Evolutionary conservation across 2,797 vertebrate genomes (phyloP).

Genomic region (Huso huso): DNA sequence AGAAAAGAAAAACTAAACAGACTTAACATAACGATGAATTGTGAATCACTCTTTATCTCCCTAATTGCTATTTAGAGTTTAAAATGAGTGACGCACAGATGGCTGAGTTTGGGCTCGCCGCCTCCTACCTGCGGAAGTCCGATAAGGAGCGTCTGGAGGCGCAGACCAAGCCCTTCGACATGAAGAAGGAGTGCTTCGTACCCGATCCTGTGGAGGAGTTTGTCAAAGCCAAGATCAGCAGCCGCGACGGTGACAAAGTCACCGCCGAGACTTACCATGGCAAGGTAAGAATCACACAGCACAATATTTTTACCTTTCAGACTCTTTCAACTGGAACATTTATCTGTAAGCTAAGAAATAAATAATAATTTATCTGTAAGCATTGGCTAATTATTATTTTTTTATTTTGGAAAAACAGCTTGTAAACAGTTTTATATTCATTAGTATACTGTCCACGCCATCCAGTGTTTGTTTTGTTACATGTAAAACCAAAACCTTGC

Average conservation of each 20-base stretch:
- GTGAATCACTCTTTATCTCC: not conserved
- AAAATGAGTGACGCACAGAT: slow-evolving; percentile 63
- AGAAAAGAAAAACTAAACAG: not conserved
- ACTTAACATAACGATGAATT: not conserved
- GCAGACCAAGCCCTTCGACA: slow-evolving; percentile 75
- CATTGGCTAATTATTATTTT: too few species aligned
- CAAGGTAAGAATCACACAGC: slow-evolving; percentile 52
- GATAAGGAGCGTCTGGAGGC: slow-evolving; percentile 75
- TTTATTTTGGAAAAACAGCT: too few species aligned
- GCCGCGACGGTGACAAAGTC: slow-evolving; percentile 71
- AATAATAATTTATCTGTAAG: too few species aligned
- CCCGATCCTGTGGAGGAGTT: slow-evolving; percentile 71
- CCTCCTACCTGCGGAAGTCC: slow-evolving; percentile 70
- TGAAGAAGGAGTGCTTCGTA: slow-evolving; percentile 81
- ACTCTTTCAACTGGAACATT: too few species aligned
- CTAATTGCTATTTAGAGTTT: slow-evolving; percentile 7
- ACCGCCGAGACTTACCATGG: slow-evolving; percentile 65
- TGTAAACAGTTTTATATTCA: too few species aligned
- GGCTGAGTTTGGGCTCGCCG: slow-evolving; percentile 71
- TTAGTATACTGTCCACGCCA: too few species aligned
- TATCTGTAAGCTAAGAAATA: too few species aligned
- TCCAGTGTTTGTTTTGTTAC: too few species aligned
- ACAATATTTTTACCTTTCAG: not conserved
- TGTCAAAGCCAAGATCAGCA: slow-evolving; percentile 61
- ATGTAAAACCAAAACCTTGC: too few species aligned